Base-by-base conservation (phyloP, 2,888 invertebrate genomes). In the Drosophila hawaiiensis region DNA sequence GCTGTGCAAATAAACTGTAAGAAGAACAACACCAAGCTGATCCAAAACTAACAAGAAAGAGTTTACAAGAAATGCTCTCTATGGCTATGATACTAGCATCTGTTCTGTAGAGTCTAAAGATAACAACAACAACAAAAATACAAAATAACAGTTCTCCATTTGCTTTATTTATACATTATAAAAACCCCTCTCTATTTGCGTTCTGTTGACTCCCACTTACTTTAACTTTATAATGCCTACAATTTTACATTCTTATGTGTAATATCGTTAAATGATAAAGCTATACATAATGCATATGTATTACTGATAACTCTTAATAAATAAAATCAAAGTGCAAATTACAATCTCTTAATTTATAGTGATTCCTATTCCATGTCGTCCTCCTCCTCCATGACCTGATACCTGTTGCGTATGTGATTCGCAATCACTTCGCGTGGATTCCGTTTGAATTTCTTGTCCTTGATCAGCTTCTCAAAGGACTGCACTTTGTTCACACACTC, bases 401-500 rank as follows among this genome's bases (percentile, higher is more conserved):
- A 90, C 50, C 85, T 93, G 73, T 92, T 91, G 80, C 91, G 87
- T 60, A 93, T 84, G 49, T 92, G 92, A 73, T 89, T 86, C 1
- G 91, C 82, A 35, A 93, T 87, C 3, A 88, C 76, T 55, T 92
- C 91, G 2, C 92, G 86, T 10, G 93, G 92, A 78, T 93, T 92
- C 19, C 85, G 82, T 35, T 88, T 92, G 49, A 92, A 93, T 10
- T 92, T 88, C 5, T 91, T 89, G 73, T 92, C 91, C 31, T 91
- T 92, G 0, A 93, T 68, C 3, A 93, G 62, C 16, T 90, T 82
- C 54, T 92, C 85, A 58, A 90, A 91, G 1, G 91, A 85, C 14
- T 83, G 82, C 3, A 92, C 87, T 37, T 91, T 85, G 7, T 83
- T 85, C 0, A 91, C 80, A 16, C 91, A 84, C 19, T 91, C 89